Percentiles rank a stretch among this genome's conserved stretches.
Evolutionary conservation across 2,888 invertebrate species (phyloP).

Genomic region (Atrina japonica): DNA sequence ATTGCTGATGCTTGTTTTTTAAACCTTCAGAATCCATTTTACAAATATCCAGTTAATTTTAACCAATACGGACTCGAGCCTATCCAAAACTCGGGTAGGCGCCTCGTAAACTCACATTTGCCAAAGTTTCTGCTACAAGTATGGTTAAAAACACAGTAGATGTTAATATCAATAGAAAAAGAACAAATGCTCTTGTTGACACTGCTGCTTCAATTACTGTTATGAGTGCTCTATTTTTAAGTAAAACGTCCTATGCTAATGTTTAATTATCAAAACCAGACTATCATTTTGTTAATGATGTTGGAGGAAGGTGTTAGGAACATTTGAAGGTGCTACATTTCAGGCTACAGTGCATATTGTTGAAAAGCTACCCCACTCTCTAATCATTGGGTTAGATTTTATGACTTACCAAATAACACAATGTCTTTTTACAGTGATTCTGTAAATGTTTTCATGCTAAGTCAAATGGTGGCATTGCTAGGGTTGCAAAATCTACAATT

Average conservation of each 20-base stretch:
- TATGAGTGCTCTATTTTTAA: not conserved
- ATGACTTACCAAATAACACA: no score
- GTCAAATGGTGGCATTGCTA: no score
- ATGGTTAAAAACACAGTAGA: not conserved
- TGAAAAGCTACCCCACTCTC: no score
- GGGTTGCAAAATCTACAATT: no score
- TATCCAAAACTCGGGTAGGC: conserved; percentile 8
- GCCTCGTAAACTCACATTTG: not conserved
- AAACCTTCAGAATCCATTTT: conserved; percentile 6
- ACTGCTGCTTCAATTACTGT: conserved; percentile 1
- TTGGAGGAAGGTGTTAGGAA: not conserved
- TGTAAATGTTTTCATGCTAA: no score
- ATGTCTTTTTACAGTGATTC: no score
- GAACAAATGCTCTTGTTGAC: conserved; percentile 4
- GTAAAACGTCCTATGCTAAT: conserved; percentile 2
- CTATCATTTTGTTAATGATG: conserved; percentile 8
- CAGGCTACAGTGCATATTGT: no score
- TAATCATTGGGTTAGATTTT: no score
- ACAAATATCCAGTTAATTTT: not conserved
- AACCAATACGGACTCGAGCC: conserved; percentile 6
- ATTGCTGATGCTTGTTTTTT: conserved; percentile 11
- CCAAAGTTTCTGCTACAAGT: not conserved
- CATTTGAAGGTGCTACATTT: conserved; percentile 1
- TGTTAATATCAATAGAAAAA: not conserved
- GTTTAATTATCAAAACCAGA: not conserved